phyloP scores from a whole-genome alignment of 2,113 vertebrate genomes.

The Daphoenositta chrysoptera region DNA sequence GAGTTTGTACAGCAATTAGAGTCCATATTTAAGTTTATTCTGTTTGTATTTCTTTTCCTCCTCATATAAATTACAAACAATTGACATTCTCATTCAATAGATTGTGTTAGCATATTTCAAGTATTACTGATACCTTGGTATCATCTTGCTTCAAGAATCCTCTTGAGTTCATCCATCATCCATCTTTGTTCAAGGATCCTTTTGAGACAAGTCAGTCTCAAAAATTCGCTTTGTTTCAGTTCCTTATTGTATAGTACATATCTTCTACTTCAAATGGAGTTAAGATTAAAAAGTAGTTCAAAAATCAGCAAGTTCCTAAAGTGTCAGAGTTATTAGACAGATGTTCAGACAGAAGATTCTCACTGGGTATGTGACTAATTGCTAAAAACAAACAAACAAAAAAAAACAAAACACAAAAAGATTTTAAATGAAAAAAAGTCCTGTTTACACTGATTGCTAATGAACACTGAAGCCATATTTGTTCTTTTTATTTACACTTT shows the following conservation, averaged over 20 bases:
- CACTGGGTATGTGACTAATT: neutral
- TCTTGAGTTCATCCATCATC: neutral
- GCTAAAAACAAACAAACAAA: neutral
- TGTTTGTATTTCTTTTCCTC: neutral
- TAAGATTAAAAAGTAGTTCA: neutral
- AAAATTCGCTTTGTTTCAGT: neutral
- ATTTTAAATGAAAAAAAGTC: neutral
- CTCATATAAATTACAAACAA: neutral
- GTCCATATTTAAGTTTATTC: neutral
- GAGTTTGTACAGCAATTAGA: neutral
- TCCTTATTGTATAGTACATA: neutral
- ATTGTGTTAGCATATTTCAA: neutral
- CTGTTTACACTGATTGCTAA: neutral
- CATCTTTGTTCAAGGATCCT: neutral
- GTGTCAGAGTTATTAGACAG: neutral
- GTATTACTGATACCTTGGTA: rapidly evolving
- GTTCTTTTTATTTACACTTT: neutral
- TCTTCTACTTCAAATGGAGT: neutral
- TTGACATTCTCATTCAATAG: neutral
- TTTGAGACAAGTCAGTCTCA: neutral
- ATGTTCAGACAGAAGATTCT: neutral
- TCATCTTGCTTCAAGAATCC: neutral
- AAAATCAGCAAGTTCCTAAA: neutral
- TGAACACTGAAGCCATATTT: neutral
- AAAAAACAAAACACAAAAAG: neutral